phyloP scores from a whole-genome alignment of 2,113 vertebrate genomes.

The Phycodurus eques region DNA sequence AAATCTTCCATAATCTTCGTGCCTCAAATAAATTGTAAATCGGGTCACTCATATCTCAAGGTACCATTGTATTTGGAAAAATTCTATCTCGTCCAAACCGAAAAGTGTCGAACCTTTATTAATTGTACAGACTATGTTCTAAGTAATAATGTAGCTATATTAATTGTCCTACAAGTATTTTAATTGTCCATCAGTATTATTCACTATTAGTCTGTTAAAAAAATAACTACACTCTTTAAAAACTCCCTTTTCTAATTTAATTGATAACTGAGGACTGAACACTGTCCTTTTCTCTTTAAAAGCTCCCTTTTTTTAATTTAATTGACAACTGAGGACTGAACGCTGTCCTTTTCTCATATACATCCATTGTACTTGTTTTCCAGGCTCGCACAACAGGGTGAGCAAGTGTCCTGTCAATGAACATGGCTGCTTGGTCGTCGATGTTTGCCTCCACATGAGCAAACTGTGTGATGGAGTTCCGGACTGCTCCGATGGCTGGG shows the following conservation, averaged over 20 bases:
- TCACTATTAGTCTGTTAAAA: not conserved
- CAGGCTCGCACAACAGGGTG: conserved; percentile 86
- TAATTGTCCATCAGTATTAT: not conserved
- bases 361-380: conserved; percentile 19
- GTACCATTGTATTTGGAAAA: too few relatives aligned
- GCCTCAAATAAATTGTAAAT: too few relatives aligned
- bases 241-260: not conserved
- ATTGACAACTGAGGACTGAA: not conserved
- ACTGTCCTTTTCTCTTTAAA: not conserved
- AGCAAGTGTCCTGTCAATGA: conserved; percentile 91
- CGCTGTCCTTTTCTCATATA: not conserved
- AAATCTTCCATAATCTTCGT: too few relatives aligned
- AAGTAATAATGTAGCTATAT: not conserved
- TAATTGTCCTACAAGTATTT: not conserved
- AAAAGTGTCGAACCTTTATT: too few relatives aligned
- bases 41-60: too few relatives aligned
- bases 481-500: conserved; percentile 87
- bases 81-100: too few relatives aligned
- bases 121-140: not conserved
- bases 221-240: not conserved
- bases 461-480: conserved; percentile 85
- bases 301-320: not conserved
- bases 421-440: conserved; percentile 86
- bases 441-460: conserved; percentile 89
- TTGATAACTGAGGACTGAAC: not conserved